phyloP scores from a whole-genome alignment of 2,888 invertebrate genomes.

The Melanchra persicariae region DNA sequence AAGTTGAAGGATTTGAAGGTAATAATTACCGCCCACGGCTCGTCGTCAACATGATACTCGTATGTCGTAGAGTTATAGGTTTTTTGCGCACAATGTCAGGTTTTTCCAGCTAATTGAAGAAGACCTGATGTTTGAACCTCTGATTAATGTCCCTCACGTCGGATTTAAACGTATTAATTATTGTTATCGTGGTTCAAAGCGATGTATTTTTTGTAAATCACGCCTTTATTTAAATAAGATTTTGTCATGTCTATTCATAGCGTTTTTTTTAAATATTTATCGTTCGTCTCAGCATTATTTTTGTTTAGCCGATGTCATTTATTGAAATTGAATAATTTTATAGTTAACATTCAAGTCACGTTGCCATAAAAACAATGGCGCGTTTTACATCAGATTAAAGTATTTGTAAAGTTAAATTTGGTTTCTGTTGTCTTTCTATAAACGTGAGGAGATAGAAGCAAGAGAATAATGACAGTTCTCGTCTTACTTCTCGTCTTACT shows the following conservation, averaged over 20 bases:
- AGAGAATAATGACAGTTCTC: not conserved
- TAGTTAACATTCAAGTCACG: constrained; percentile 34
- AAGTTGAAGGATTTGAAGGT: constrained; percentile 72
- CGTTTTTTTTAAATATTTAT: constrained; percentile 39
- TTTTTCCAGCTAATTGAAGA: constrained; percentile 62
- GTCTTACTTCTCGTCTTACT: not conserved
- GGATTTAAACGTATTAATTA: constrained; percentile 58
- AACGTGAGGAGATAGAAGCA: not conserved
- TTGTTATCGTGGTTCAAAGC: constrained; percentile 29
- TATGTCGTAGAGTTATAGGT: constrained; percentile 53
- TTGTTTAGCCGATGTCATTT: constrained; percentile 36
- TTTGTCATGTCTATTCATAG: constrained; percentile 62
- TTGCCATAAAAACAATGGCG: constrained; percentile 21
- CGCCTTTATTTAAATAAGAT: constrained; percentile 54
- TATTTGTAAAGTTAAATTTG: constrained; percentile 23
- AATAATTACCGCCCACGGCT: constrained; percentile 75
- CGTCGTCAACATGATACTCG: constrained; percentile 49
- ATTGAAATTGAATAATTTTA: constrained; percentile 45
- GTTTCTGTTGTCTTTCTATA: not conserved
- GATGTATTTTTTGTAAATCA: constrained; percentile 55
- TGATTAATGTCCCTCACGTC: constrained; percentile 55
- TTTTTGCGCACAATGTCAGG: constrained; percentile 54
- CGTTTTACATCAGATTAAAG: constrained; percentile 24
- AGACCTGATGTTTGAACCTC: constrained; percentile 44
- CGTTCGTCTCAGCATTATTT: constrained; percentile 35